A percentile compares a stretch with the other conserved stretches of the same genome.
phyloP scores from a whole-genome alignment of 1,140 invertebrate genomes.

The Drosophila malerkotliana region DNA sequence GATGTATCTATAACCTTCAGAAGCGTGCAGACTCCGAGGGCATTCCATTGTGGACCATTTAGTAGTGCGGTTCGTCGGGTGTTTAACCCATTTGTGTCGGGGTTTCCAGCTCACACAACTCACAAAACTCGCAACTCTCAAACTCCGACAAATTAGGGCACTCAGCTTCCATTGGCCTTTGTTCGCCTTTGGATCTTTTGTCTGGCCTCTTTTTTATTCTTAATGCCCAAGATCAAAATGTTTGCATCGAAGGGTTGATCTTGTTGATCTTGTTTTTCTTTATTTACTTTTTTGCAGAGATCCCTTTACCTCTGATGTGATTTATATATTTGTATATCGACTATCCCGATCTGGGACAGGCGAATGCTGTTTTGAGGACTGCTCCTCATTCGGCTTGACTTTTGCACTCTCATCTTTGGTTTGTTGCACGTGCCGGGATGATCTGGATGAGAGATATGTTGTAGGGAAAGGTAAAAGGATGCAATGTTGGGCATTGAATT shows the following conservation, averaged over 20 bases:
- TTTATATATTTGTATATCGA: conserved; percentile 63
- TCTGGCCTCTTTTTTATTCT: conserved; percentile 53
- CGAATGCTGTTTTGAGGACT: conserved; percentile 48
- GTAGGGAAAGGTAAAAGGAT: conserved; percentile 16
- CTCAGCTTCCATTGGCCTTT: conserved; percentile 58
- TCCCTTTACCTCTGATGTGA: conserved; percentile 31
- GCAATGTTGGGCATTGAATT: conserved; percentile 2
- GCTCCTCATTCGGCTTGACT: conserved; percentile 68
- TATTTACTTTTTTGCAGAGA: conserved; percentile 10
- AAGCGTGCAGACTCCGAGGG: conserved; percentile 53
- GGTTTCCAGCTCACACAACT: conserved; percentile 36
- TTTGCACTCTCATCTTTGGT: conserved; percentile 74
- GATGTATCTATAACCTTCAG: conserved; percentile 30
- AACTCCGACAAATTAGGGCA: conserved; percentile 79
- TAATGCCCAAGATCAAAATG: conserved; percentile 77
- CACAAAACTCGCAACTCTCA: conserved; percentile 29
- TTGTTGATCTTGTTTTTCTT: conserved; percentile 59
- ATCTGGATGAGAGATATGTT: neutral
- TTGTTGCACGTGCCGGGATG: conserved; percentile 56
- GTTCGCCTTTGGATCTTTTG: conserved; percentile 65
- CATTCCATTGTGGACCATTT: conserved; percentile 67
- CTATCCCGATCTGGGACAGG: conserved; percentile 66
- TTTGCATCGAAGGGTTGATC: conserved; percentile 78
- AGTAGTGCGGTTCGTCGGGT: conserved; percentile 69
- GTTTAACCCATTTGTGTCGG: conserved; percentile 74